phyloP scores from a whole-genome alignment of 2,797 vertebrate species.

The Acanthiza pusilla region DNA sequence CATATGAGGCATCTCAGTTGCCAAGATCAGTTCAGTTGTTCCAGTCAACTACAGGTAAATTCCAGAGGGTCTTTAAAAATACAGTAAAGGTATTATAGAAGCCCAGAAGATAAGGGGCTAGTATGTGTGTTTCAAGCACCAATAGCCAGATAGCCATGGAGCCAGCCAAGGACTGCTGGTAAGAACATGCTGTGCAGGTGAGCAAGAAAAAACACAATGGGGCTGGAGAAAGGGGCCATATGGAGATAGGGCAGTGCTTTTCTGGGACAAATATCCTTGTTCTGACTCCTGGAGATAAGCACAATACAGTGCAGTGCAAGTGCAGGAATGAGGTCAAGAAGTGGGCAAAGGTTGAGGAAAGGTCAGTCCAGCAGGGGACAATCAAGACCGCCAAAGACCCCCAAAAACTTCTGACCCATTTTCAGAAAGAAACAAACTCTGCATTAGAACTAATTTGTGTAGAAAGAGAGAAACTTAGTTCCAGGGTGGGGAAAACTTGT shows the following conservation, averaged over 20 bases:
- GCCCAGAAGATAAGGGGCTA: neutral
- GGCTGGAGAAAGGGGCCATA: neutral
- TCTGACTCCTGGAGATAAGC: neutral
- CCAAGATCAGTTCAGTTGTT: neutral
- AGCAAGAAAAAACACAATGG: neutral
- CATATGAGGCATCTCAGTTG: neutral
- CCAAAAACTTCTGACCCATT: neutral
- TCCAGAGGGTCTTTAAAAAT: neutral
- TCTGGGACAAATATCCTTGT: neutral
- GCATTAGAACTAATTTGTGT: neutral
- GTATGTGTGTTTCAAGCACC: neutral
- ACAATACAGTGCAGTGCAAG: neutral
- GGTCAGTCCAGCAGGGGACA: neutral
- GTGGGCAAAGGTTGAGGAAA: neutral
- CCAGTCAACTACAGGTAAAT: neutral
- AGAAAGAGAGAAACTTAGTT: neutral
- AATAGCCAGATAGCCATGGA: neutral
- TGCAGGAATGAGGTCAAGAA: neutral
- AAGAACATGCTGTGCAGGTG: neutral
- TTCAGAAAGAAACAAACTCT: neutral
- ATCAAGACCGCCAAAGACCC: neutral
- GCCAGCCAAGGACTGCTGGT: neutral
- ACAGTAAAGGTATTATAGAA: neutral
- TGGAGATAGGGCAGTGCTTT: neutral
- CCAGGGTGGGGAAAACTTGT: neutral